Percentiles rank a stretch among this genome's conserved stretches.
phyloP scores from a whole-genome alignment of 2,113 vertebrate genomes.

The Phaethornis superciliosus region DNA sequence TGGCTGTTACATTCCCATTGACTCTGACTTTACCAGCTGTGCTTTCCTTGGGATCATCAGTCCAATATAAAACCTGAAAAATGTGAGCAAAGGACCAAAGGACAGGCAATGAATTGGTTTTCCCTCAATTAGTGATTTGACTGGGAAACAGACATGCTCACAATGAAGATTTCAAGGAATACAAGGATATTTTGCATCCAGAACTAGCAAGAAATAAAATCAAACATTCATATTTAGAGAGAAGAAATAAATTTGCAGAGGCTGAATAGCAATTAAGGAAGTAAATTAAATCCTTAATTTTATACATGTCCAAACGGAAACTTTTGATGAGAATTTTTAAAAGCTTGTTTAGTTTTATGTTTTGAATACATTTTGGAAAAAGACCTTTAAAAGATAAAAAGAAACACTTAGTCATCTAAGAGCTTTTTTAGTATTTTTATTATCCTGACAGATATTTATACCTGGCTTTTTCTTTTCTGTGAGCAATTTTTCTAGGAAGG shows the following conservation, averaged over 20 bases:
- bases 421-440: neutral
- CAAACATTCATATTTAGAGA: conserved; percentile 12
- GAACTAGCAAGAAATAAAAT: neutral
- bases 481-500: neutral
- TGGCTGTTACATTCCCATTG: conserved; percentile 86
- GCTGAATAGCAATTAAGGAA: neutral
- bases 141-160: neutral
- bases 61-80: conserved; percentile 89
- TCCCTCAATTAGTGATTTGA: neutral
- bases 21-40: conserved; percentile 82
- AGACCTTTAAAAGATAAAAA: neutral
- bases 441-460: neutral
- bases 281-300: neutral
- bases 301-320: conserved; percentile 1
- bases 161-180: conserved; percentile 23
- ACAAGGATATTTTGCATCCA: neutral
- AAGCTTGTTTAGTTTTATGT: neutral
- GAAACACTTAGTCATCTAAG: neutral
- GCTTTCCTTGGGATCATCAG: conserved; percentile 85
- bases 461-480: neutral
- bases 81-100: neutral
- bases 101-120: neutral
- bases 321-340: neutral
- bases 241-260: neutral
- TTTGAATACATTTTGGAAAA: neutral